Evolutionary conservation across 2,797 vertebrate genomes (phyloP), one percentile per base, ranked within the genome.

Genomic region (Aldrovandia affinis): DNA sequence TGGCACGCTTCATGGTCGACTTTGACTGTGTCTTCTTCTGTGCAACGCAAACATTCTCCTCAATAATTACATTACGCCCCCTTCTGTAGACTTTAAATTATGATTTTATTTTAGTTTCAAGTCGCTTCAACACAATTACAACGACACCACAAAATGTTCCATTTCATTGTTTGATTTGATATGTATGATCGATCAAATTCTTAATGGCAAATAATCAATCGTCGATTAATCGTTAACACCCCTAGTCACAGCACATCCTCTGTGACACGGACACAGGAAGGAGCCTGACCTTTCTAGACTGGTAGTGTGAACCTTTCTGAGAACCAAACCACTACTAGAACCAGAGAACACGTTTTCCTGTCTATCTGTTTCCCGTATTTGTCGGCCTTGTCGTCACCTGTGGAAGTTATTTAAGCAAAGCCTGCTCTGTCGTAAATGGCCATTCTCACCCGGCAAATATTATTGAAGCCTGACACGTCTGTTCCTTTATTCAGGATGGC

Each of bases 351-450:
- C 75, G 77, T 82, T 63, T 68, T 87, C 73, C 61, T 81, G n/a
- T 83, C 73, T 84, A 42, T 2, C 57, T 81, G 80, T 39, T 55
- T 88, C 86, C 86, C 81, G 84, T 88, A 73, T 81, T 90, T 83
- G 86, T 86, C 87, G 86, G 80, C 73, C 87, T 83, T 86, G 86
- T 88, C 89, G 90, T 90, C 90, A 75, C 84, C 44, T 33, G 20
- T 85, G 78, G 86, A 85, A 89, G 91, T 65, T 88, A 63, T 89
- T 90, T 88, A 92, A 92, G 91, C 87, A 92, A 92, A 89, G 86
- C 85, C 89, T 87, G 75, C 88, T 83, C 89, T 89, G 10, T 82
- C 81, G 78, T 87, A 91, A 90, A 87, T 86, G 87, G 81, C 85
- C 88, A 89, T 90, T 88, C 89, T 88, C 82, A 88, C 22, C 68